Base-by-base conservation (phyloP, 2,888 invertebrate genomes). In the Apamea sordens region DNA sequence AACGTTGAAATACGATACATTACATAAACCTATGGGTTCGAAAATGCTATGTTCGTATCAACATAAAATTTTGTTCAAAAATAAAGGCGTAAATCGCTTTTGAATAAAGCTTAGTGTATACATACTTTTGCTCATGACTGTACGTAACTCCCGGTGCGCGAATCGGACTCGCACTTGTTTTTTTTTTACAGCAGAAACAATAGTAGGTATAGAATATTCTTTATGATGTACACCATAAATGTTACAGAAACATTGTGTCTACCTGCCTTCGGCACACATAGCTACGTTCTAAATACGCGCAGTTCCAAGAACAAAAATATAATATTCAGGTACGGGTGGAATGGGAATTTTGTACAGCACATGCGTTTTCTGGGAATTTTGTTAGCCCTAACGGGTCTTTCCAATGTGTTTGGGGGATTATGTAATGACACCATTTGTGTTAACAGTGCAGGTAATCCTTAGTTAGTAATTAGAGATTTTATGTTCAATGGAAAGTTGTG, bases 251-350 rank as follows among this genome's bases (percentile, higher is more conserved):
- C 75, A 88, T 85, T 82, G 13, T 61, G 10, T 59, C 70, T 86
- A 89, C 87, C 89, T 89, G 88, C 18, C n/a, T 64, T 18, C 32
- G 32, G 28, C 28, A 32, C 67, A 83, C 69, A 79, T 71, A 67
- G 10, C 56, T 79, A 61, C 41, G n/a, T 15, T 11, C 10, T 56
- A 59, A 59, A n/a, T 24, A 5, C 11, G 21, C 28, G 1, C 28
- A 24, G n/a, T 84, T 77, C 87, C 11, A 3, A 72, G 89, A 88
- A 87, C 1, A 11, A 65, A 56, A 8, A 24, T 24, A 75, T 72
- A 73, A 13, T 41, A 28, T 65, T 63, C 36, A 41, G 73, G 50
- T 21, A 36, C 21, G n/a, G 21, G 36, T 24, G 72, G 63, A 73
- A 73, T 68, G 63, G 79, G 67, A n/a, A 56, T 18, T 67, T 79